Evolutionary conservation across 2,113 vertebrate genomes (phyloP).

Genomic region (Hippolais icterina): DNA sequence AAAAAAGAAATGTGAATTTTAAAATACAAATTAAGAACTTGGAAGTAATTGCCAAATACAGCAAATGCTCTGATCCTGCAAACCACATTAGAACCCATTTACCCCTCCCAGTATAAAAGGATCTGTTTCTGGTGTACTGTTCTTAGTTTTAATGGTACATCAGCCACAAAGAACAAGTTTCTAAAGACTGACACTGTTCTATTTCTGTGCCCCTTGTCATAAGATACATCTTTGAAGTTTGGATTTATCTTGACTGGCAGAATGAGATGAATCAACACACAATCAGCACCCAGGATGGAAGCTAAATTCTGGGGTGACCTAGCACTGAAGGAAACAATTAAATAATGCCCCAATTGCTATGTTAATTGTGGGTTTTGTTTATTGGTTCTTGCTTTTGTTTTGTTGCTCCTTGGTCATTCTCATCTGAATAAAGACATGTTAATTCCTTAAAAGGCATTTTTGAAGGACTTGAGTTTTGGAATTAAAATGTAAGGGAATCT

Average conservation of each 20-base stretch:
- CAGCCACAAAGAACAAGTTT: neutral
- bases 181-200: neutral
- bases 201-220: neutral
- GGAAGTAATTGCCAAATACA: neutral
- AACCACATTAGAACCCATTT: neutral
- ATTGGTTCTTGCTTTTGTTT: slow-evolving; percentile 7
- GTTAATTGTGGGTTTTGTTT: neutral
- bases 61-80: neutral
- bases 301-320: neutral
- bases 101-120: neutral
- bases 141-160: neutral
- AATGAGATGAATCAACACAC: neutral
- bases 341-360: neutral
- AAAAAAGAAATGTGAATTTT: slow-evolving; percentile 3
- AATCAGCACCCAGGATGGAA: neutral
- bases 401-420: neutral
- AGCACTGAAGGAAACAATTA: neutral
- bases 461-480: neutral
- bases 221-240: neutral
- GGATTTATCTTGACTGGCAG: neutral
- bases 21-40: slow-evolving; percentile 8
- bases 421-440: neutral
- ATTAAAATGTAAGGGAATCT: neutral
- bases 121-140: neutral
- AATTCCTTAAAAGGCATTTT: neutral